Evolutionary conservation across 1,140 invertebrate species (phyloP), one percentile per base, ranked within the genome.

Genomic region (Tetraneura akinire): DNA sequence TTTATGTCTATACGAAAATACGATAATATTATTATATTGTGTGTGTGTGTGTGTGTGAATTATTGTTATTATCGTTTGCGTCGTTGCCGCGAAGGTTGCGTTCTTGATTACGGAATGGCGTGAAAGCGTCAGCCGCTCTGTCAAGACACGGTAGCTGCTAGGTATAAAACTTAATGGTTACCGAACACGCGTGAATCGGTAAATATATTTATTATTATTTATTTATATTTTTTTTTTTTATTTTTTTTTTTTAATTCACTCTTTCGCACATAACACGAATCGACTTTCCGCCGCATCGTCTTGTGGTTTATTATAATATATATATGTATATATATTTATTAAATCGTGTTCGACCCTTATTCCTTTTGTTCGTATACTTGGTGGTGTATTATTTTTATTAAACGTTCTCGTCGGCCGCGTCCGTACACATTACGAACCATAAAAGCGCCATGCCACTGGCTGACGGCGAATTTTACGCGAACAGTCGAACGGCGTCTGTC

Each of bases 81-180:
- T 73, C 53, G n/a, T 32, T 55, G 29, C 26, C 10, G 26, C 47
- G 26, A 55, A 55, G 26, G 29, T n/a, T n/a, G 26, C n/a, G n/a
- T 32, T 5, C 26, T 60, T 76, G 73, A 76, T 76, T 76, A 60
- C 21, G 11, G 32, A 42, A 26, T 76, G 55, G 73, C 73, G 73
- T 76, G 73, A 76, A 76, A 1, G 18, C 4, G 21, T 5, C 11
- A 10, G 16, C 4, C 51, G 23, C 13, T 9, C 11, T 18, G 45
- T 32, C 57, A 23, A 57, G 23, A 60, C 6, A 13, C 14, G 32
- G 3, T 37, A 8, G 32, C 32, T 37, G 23, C 23, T 10, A 0
- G 18, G 18, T 13, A 9, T 9, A 29, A n/a, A 42, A 23, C 16
- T 29, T 57, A 76, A 76, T 76, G 73, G 53, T 76, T 60, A 60